phyloP scores from a whole-genome alignment of 2,797 vertebrate species.

The Siniperca scherzeri region DNA sequence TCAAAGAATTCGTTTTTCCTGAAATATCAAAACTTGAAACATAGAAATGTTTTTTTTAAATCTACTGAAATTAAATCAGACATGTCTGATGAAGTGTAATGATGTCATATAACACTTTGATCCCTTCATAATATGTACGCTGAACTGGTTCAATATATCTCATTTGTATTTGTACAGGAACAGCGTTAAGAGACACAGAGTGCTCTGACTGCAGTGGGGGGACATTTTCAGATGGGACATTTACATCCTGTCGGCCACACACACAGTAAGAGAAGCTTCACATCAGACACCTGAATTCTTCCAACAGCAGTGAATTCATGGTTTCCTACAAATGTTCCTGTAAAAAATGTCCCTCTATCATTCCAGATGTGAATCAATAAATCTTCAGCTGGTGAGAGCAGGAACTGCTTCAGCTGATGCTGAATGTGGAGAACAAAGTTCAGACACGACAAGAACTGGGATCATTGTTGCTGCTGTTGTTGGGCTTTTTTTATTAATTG shows the following conservation, averaged over 20 bases:
- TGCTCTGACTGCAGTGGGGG: constrained; percentile 64
- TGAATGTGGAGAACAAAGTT: constrained; percentile 28
- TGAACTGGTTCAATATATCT: background rate
- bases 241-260: constrained; percentile 39
- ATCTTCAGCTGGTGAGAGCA: constrained; percentile 8
- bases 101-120: too few species aligned
- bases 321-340: background rate
- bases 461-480: rapidly evolving
- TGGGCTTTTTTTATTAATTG: rapidly evolving
- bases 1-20: too few species aligned
- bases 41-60: too few species aligned
- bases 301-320: background rate
- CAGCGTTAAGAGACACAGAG: constrained; percentile 47
- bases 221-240: constrained; percentile 68
- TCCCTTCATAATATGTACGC: too few species aligned
- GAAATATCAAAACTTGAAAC: too few species aligned
- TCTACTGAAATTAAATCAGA: too few species aligned
- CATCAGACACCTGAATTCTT: too few species aligned
- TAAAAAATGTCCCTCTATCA: background rate
- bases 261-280: too few species aligned
- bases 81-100: too few species aligned
- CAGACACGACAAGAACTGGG: rapidly evolving
- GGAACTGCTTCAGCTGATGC: constrained; percentile 57
- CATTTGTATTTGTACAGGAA: constrained; percentile 57
- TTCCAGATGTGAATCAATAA: constrained; percentile 61